Conservation (phyloP, 2,888 invertebrate genomes). For the Pristionchus fissidentatus region DNA sequence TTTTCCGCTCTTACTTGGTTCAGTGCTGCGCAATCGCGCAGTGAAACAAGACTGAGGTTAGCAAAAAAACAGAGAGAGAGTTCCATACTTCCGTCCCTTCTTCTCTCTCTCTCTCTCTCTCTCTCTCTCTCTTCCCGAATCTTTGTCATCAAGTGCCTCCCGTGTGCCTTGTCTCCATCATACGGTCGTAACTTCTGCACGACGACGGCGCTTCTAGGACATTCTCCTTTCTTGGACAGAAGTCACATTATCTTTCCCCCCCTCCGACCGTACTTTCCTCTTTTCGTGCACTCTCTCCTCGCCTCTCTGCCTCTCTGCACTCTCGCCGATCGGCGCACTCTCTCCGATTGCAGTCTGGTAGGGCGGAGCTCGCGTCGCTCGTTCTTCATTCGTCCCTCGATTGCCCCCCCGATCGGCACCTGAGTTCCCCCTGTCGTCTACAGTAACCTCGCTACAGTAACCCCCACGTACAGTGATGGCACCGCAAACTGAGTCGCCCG, state of each 20-base stretch:
- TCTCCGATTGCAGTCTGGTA: slow-evolving; percentile 25
- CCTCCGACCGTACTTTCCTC: background rate
- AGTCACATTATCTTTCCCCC: slow-evolving; percentile 2
- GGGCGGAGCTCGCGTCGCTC: slow-evolving; percentile 40
- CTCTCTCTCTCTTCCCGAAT: background rate
- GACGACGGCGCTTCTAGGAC: background rate
- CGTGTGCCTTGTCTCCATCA: too few species aligned
- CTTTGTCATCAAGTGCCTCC: too few species aligned
- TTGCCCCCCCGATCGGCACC: background rate
- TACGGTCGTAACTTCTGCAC: too few species aligned
- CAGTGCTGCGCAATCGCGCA: too few species aligned
- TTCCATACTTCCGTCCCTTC: background rate
- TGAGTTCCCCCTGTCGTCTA: background rate
- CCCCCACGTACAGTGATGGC: slow-evolving; percentile 2
- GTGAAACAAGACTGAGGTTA: too few species aligned
- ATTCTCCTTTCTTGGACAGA: slow-evolving; percentile 11
- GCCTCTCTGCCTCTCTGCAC: background rate
- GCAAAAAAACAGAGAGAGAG: too few species aligned
- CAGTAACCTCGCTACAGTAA: background rate
- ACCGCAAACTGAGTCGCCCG: background rate
- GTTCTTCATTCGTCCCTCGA: too few species aligned
- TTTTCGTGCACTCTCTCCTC: background rate
- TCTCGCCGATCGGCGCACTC: background rate
- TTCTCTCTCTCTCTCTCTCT: background rate
- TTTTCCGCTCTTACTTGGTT: too few species aligned